Base-by-base conservation (phyloP, 1,140 invertebrate genomes). In the Zaprionus camerounensis region DNA sequence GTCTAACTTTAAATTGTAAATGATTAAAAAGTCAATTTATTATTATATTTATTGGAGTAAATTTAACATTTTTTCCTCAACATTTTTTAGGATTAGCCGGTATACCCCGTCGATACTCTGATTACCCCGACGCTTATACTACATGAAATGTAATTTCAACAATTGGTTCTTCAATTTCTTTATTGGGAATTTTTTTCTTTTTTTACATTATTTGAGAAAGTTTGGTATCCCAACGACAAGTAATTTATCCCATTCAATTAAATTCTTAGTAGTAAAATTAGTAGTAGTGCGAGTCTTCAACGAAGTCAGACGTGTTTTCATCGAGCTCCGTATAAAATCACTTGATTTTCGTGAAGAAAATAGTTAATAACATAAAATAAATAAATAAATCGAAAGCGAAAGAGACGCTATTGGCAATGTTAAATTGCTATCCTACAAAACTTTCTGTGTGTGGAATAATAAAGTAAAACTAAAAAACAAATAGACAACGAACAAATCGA, bases 61-160 rank as follows among this genome's bases (percentile, higher is more conserved):
- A 96, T 94, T 77, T 96, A 94, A 96, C 95, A n/a, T 96, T 96
- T 93, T 96, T 96, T 44, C 95, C 95, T 22, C 95, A 96, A 94
- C 95, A 96, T 94, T 96, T 96, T 92, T 93, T 96, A 94, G 96
- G 96, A 24, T 92, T 96, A 93, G 93, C 93, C 44, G 96, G 96
- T 1, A 96, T 96, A 93, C 96, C 96, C 44, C 95, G 96, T 62
- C 95, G 96, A 46, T 96, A 96, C 78, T 94, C 94, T 38, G 96
- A 97, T 93, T 97, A 96, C 76, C 95, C 95, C 6, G 95, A 96
- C 93, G 91, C 91, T 64, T 96, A 93, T 91, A 92, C 92, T 65
- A 77, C 91, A 75, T 96, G 95, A 95, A 96, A 96, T 94, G 87
- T 94, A 77, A 77, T 96, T 71, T 95, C 95, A 31, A 95, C 95